Base-by-base conservation (phyloP, 92 coral and sea anemone genomes). In the Pocillopora grandis region DNA sequence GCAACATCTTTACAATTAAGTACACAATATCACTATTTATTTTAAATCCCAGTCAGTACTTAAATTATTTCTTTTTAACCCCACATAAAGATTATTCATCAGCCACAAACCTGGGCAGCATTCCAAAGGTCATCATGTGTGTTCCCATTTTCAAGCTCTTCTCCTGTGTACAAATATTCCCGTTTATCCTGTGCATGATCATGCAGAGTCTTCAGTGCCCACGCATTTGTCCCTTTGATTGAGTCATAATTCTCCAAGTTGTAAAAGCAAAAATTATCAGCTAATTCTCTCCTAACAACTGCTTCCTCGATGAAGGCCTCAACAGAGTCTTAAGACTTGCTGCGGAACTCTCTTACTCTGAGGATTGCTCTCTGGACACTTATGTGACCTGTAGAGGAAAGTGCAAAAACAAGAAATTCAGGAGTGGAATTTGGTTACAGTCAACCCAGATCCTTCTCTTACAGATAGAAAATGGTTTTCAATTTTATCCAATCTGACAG, bases 91-190 rank as follows among this genome's bases (percentile, higher is more conserved):
- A 21, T 11, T 19, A 10, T 20, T 18, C 20, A 17, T 52, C 75
- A 20, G 4, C 33, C 31, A 60, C 61, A 49, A 71, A 91, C 94
- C 94, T 93, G 97, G 0, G 97, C 90, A n/a, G 97, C 94, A 83
- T 93, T 93, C 97, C 97, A 93, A 52, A 91, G 84, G 80, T 91
- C 90, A 31, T 93, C 97, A 76, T 91, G 91, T 7, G 92, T 93
- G 67, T 84, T 68, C 18, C 95, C 92, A 20, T 80, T 73, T 85
- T 93, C 97, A 66, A 93, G 71, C 57, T 89, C 74, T 83, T 88
- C 92, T 75, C 85, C 74, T 2, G 89, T 86, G 81, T 91, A 93
- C 66, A 93, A 55, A 72, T 85, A 86, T 74, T 91, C 94, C 33
- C 97, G 72, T 66, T 91, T 80, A 56, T 93, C 97, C n/a, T 61